phyloP scores from a whole-genome alignment of 2,888 invertebrate species.

The Oligia fasciuncula region DNA sequence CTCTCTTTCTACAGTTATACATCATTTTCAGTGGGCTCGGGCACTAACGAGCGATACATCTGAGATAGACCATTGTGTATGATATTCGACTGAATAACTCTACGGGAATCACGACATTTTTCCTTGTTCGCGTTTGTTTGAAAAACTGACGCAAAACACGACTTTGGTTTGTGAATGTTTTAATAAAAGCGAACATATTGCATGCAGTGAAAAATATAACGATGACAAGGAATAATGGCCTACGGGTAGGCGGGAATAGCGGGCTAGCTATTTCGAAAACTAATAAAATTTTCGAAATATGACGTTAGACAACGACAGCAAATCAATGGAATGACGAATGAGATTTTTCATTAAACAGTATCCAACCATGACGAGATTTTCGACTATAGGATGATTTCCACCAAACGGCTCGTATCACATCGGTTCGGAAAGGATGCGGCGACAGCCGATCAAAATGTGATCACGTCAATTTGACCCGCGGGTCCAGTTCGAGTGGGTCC shows the following conservation, averaged over 20 bases:
- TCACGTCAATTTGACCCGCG: too few relatives aligned
- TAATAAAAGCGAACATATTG: slow-evolving; percentile 34
- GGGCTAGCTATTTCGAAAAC: slow-evolving; percentile 5
- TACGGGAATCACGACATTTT: slow-evolving; percentile 41
- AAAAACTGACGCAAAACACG: slow-evolving; percentile 20
- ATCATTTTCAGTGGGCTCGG: slow-evolving; percentile 60
- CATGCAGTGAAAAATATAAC: slow-evolving; percentile 19
- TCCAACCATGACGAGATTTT: background rate
- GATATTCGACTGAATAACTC: slow-evolving; percentile 59
- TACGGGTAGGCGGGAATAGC: background rate
- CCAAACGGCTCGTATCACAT: too few relatives aligned
- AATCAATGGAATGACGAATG: slow-evolving; percentile 22
- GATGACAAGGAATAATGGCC: slow-evolving; percentile 7
- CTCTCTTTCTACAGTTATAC: slow-evolving; percentile 54
- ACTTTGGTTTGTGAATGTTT: slow-evolving; percentile 25
- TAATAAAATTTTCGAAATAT: slow-evolving; percentile 20
- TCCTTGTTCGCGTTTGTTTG: slow-evolving; percentile 42
- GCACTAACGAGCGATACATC: slow-evolving; percentile 68
- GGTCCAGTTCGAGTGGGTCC: too few relatives aligned
- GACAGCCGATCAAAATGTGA: too few relatives aligned
- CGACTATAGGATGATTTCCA: background rate
- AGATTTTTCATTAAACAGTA: slow-evolving; percentile 13
- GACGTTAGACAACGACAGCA: background rate
- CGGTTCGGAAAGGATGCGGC: too few relatives aligned
- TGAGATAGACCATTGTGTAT: slow-evolving; percentile 56